A percentile compares a stretch with the other conserved stretches of the same genome.
These are phyloP conservation scores for Chydorus sphaericus DNA, from an alignment of 2,888 invertebrate species.

Conservation along the genomic window DNA sequence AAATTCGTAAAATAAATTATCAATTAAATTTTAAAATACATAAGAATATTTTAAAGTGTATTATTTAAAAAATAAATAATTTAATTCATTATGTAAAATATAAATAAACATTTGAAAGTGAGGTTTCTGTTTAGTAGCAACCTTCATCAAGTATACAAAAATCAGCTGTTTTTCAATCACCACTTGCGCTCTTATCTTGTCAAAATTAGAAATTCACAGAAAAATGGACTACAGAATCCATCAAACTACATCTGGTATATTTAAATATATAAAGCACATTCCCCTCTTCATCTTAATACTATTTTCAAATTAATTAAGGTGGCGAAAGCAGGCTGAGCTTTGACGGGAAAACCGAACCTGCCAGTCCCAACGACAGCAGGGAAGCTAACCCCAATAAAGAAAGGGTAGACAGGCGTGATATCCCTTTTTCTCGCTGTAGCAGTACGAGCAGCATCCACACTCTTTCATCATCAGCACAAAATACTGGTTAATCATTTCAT, in stretches of 20 bases:
- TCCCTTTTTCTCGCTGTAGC: conserved; percentile 52
- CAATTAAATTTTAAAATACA: no score
- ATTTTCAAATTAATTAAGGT: not conserved
- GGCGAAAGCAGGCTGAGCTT: conserved; percentile 1
- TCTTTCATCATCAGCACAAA: conserved; percentile 63
- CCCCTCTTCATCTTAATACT: not conserved
- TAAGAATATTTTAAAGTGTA: no score
- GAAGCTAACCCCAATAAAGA: no score
- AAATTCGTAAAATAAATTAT: no score
- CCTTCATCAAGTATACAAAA: no score
- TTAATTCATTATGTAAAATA: not conserved
- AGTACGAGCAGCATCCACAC: conserved; percentile 64
- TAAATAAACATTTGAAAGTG: not conserved
- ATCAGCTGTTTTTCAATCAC: no score
- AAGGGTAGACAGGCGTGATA: conserved; percentile 6
- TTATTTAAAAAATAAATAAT: not conserved
- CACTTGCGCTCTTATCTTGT: not conserved
- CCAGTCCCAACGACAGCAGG: conserved; percentile 40
- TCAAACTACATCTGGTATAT: not conserved
- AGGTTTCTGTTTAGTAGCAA: no score
- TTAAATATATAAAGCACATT: not conserved
- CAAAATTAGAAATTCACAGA: not conserved
- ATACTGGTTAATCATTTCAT: conserved; percentile 43
- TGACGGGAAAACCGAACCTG: conserved; percentile 37
- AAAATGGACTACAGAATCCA: not conserved